Percentiles rank a stretch among this genome's conserved stretches.
Conservation (phyloP, 2,888 invertebrate genomes). For the Amitus sp. region DNA sequence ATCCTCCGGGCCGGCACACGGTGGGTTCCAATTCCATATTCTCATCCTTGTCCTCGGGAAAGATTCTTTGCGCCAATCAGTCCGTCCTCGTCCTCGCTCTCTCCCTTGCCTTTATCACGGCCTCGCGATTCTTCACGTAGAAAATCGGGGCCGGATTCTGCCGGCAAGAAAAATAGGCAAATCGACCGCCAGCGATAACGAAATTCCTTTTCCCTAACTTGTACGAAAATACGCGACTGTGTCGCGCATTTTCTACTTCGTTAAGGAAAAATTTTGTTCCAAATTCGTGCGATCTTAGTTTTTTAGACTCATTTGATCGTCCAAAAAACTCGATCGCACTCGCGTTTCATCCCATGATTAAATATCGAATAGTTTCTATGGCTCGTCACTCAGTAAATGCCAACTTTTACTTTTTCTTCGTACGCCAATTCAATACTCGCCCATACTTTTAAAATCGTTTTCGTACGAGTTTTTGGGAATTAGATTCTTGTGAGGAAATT, state of each 20-base stretch:
- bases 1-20: constrained; percentile 58
- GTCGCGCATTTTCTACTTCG: too few species aligned
- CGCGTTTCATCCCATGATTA: too few species aligned
- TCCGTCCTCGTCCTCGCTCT: constrained; percentile 42
- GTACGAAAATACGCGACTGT: too few species aligned
- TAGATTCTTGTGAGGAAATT: too few species aligned
- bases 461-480: too few species aligned
- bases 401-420: constrained; percentile 4
- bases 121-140: constrained; percentile 55
- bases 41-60: constrained; percentile 48
- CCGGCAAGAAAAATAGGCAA: constrained; percentile 11
- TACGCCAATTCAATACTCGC: too few species aligned
- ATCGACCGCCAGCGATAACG: constrained; percentile 10
- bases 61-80: constrained; percentile 32
- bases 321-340: too few species aligned
- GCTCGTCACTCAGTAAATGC: constrained; percentile 9
- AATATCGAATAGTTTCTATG: constrained; percentile 7
- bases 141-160: constrained; percentile 27
- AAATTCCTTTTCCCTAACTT: constrained; percentile 1
- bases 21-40: constrained; percentile 52
- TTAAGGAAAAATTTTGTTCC: too few species aligned
- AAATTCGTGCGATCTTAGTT: too few species aligned
- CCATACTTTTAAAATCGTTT: too few species aligned
- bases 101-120: constrained; percentile 33
- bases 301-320: too few species aligned